Evolutionary conservation across 1,140 invertebrate genomes (phyloP).

Genomic region (Eueides isabella): DNA sequence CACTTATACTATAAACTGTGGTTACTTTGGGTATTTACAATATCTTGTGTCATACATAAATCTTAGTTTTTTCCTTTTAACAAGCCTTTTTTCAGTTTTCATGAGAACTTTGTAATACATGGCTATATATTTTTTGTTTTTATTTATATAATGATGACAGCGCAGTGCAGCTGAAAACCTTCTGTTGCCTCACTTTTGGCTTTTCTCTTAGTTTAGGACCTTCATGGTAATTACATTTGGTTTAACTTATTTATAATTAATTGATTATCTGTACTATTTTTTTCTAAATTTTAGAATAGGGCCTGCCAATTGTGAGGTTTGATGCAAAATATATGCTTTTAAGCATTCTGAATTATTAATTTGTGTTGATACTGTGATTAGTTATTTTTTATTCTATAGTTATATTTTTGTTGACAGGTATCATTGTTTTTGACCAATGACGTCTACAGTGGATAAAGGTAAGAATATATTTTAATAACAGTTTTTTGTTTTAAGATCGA

Average conservation of each 20-base stretch:
- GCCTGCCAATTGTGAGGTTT: constrained; percentile 63
- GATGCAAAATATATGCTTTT: constrained; percentile 61
- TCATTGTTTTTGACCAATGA: neutral
- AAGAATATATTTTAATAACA: neutral
- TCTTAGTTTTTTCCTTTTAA: no score
- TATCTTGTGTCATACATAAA: no score
- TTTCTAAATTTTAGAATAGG: constrained; percentile 55
- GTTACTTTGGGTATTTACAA: no score
- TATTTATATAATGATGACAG: constrained; percentile 73
- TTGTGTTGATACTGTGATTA: constrained; percentile 16
- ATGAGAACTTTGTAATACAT: no score
- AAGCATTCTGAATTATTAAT: constrained; percentile 35
- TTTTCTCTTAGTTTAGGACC: constrained; percentile 53
- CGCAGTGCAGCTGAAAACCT: constrained; percentile 77
- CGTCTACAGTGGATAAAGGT: neutral
- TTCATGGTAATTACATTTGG: neutral
- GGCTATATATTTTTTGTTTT: no score
- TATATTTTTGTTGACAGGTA: constrained; percentile 37
- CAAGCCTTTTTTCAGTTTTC: no score
- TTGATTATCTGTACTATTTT: neutral
- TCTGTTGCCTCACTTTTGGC: constrained; percentile 59
- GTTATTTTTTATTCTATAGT: constrained; percentile 14
- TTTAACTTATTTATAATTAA: neutral
- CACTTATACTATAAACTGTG: no score
- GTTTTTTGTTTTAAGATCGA: no score